Evolutionary conservation across 2,888 invertebrate genomes (phyloP).

Genomic region (Cerastis rubricosa): DNA sequence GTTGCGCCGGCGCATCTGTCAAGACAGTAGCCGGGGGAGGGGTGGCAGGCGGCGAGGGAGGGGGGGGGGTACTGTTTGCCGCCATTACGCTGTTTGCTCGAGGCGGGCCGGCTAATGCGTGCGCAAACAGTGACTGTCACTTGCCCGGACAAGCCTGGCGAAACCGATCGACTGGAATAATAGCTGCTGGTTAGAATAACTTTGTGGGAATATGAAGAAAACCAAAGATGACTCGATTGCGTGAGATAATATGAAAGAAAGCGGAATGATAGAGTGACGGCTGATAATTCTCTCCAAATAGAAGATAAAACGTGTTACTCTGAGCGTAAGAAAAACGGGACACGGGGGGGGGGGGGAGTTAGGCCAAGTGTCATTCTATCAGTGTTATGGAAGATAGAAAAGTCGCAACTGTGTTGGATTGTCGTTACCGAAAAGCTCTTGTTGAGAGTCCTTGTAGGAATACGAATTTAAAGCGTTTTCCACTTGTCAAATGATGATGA

Average conservation of each 20-base stretch:
- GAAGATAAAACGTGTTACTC: background rate
- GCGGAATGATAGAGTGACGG: background rate
- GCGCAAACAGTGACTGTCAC: conserved; percentile 80
- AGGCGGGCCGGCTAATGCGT: conserved; percentile 87
- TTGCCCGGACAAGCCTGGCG: conserved; percentile 47
- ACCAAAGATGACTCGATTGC: background rate
- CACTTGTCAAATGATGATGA: background rate
- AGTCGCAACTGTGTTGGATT: background rate
- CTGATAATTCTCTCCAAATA: background rate
- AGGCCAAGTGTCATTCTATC: background rate
- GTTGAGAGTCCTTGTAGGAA: background rate
- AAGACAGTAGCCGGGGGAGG: conserved; percentile 71
- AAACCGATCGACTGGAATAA: conserved; percentile 52
- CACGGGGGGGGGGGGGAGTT: background rate
- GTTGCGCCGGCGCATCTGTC: conserved; percentile 75
- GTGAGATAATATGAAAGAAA: background rate
- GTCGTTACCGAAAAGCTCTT: background rate
- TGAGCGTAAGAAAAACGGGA: background rate
- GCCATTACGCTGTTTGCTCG: conserved; percentile 87
- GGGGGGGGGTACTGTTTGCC: conserved; percentile 80
- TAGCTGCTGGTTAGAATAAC: conserved; percentile 19
- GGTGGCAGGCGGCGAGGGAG: conserved; percentile 44
- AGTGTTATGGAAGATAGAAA: background rate
- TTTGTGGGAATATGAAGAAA: background rate
- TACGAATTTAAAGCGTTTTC: background rate